Percentiles rank a stretch among this genome's conserved stretches.
phyloP scores from a whole-genome alignment of 2,888 invertebrate genomes.

The Cepaea hortensis region DNA sequence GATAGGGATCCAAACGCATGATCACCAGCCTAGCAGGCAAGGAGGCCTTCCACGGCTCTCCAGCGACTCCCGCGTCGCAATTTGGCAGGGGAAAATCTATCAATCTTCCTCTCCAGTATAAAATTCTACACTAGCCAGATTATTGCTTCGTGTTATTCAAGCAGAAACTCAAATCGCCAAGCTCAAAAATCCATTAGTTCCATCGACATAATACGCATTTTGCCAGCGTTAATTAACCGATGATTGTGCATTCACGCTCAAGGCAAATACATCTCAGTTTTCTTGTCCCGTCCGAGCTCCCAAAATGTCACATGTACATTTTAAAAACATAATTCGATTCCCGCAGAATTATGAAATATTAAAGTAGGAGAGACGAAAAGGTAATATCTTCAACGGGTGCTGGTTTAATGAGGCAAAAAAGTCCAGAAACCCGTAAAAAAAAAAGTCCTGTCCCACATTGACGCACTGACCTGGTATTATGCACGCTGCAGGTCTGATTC shows the following conservation, averaged over 20 bases:
- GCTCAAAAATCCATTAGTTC: constrained; percentile 27
- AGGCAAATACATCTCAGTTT: constrained; percentile 6
- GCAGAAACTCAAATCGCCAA: constrained; percentile 5
- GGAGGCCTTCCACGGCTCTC: too few relatives aligned
- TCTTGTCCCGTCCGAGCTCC: background rate
- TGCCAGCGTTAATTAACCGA: constrained; percentile 25
- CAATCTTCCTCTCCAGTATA: background rate
- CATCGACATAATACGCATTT: background rate
- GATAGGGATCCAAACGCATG: too few relatives aligned
- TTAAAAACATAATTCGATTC: constrained; percentile 13
- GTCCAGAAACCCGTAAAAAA: background rate
- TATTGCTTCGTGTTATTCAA: constrained; percentile 8
- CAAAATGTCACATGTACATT: constrained; percentile 7
- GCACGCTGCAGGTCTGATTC: background rate
- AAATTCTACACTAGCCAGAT: background rate
- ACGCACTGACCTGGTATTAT: background rate
- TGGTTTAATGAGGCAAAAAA: constrained; percentile 20
- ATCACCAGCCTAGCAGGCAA: too few relatives aligned
- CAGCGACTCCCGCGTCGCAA: too few relatives aligned
- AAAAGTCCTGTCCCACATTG: background rate
- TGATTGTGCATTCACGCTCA: background rate
- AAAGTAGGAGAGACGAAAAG: background rate
- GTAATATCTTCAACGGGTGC: background rate
- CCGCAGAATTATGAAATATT: constrained; percentile 23
- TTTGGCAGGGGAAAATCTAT: background rate